Conservation (phyloP, 2,797 vertebrate genomes). For the Enteromius afrohamiltoni region DNA sequence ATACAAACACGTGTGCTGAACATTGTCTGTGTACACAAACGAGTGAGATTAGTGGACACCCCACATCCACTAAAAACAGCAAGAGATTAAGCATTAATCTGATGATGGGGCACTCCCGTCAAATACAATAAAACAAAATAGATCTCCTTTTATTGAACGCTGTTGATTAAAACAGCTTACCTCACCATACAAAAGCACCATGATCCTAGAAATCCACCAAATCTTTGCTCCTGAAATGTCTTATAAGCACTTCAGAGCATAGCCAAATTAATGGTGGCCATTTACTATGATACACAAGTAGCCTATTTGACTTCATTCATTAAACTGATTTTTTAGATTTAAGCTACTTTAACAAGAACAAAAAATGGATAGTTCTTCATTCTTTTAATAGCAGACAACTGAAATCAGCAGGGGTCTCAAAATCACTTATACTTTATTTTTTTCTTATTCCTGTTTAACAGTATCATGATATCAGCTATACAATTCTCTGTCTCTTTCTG, state of each 20-base stretch:
- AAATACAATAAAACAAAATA: constrained; percentile 43
- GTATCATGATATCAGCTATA: not conserved
- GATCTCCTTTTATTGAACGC: constrained; percentile 51
- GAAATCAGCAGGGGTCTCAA: not conserved
- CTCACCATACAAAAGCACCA: constrained; percentile 22
- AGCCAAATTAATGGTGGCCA: constrained; percentile 29
- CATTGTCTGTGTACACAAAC: not conserved
- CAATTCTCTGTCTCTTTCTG: not conserved
- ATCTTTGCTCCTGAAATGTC: constrained; percentile 42
- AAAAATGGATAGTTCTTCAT: not conserved
- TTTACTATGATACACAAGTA: constrained; percentile 43
- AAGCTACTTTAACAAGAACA: too few species aligned
- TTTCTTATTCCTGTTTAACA: constrained; percentile 13
- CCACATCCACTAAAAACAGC: not conserved
- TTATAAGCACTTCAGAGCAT: constrained; percentile 39
- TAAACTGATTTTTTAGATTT: constrained; percentile 28
- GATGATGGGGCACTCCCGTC: constrained; percentile 31
- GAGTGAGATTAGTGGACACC: not conserved
- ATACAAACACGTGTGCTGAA: not conserved
- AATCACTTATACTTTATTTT: not conserved
- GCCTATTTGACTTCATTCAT: constrained; percentile 36
- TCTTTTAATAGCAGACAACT: not conserved
- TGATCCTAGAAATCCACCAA: constrained; percentile 40
- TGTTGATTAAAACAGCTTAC: constrained; percentile 57
- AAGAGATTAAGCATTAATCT: constrained; percentile 57